These are phyloP conservation scores for Patella pellucida DNA, from an alignment of 2,888 invertebrate genomes.

Conservation along the genomic window DNA sequence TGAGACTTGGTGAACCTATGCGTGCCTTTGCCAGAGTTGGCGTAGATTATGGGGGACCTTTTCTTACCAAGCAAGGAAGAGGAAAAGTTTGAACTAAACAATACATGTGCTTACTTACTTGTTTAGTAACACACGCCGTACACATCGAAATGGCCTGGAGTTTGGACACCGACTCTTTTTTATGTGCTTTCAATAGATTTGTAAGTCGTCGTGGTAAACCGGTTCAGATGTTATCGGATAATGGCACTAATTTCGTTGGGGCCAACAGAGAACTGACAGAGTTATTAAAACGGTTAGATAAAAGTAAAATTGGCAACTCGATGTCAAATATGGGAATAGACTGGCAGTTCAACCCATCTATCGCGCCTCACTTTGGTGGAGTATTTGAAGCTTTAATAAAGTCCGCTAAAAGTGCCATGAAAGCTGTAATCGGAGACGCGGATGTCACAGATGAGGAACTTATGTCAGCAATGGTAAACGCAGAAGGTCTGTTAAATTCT, in stretches of 20 bases:
- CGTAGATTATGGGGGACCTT: constrained; percentile 42
- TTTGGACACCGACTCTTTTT: constrained; percentile 18
- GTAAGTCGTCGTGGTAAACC: constrained; percentile 18
- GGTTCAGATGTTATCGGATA: constrained; percentile 20
- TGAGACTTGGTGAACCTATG: constrained; percentile 20
- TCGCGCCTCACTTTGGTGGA: constrained; percentile 39
- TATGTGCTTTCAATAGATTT: constrained; percentile 23
- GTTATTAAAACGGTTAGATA: constrained; percentile 21
- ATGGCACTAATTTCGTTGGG: constrained; percentile 23
- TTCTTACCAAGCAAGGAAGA: constrained; percentile 19
- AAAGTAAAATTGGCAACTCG: constrained; percentile 17
- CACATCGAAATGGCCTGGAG: constrained; percentile 15
- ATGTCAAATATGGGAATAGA: constrained; percentile 22
- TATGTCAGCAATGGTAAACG: constrained; percentile 35
- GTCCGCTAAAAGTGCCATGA: constrained; percentile 37
- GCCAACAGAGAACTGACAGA: constrained; percentile 20
- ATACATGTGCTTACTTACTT: constrained; percentile 11
- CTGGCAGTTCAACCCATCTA: constrained; percentile 39
- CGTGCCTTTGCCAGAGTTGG: constrained; percentile 32
- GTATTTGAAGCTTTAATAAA: constrained; percentile 38
- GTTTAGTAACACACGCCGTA: constrained; percentile 26
- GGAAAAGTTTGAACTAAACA: no score
- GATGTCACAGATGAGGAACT: not conserved
- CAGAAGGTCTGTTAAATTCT: constrained; percentile 37
- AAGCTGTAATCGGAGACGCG: constrained; percentile 23